These are phyloP conservation scores for Dyspetes luteomarginatus DNA, from an alignment of 2,888 invertebrate species.

Conservation along the genomic window DNA sequence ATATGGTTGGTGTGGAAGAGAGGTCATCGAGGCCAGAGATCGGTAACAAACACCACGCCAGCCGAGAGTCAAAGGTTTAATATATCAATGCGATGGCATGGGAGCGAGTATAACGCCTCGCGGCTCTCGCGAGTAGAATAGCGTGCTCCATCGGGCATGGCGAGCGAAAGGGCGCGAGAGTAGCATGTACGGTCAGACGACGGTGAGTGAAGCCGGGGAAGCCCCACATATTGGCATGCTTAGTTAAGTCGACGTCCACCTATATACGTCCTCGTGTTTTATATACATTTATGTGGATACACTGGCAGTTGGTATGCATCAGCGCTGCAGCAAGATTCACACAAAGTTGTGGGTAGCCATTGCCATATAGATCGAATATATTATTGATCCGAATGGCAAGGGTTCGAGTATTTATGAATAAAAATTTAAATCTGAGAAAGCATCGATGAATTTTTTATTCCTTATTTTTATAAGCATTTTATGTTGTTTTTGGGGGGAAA, in stretches of 20 bases:
- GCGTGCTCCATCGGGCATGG: constrained; percentile 37
- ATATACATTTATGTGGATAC: too few relatives aligned
- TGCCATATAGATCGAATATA: too few relatives aligned
- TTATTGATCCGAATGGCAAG: too few relatives aligned
- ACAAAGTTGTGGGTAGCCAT: too few relatives aligned
- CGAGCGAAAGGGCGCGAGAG: constrained; percentile 59
- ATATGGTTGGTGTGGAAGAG: constrained; percentile 1
- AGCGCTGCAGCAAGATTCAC: too few relatives aligned
- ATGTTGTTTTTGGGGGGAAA: too few relatives aligned
- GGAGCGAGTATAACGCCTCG: constrained; percentile 31
- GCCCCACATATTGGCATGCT: constrained; percentile 77
- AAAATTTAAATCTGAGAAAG: too few relatives aligned
- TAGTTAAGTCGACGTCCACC: constrained; percentile 81
- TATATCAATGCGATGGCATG: constrained; percentile 39
- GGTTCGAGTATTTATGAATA: too few relatives aligned
- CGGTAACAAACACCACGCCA: constrained; percentile 32
- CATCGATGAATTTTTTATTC: too few relatives aligned
- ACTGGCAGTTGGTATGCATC: too few relatives aligned
- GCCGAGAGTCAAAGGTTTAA: constrained; percentile 46
- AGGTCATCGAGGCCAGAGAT: constrained; percentile 24
- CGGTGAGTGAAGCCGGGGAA: constrained; percentile 80
- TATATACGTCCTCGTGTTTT: constrained; percentile 70
- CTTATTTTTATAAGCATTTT: too few relatives aligned
- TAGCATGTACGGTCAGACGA: constrained; percentile 75
- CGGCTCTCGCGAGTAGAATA: constrained; percentile 42